Conservation (phyloP, 2,113 vertebrate genomes). For the Poeciliopsis turrubarensis region DNA sequence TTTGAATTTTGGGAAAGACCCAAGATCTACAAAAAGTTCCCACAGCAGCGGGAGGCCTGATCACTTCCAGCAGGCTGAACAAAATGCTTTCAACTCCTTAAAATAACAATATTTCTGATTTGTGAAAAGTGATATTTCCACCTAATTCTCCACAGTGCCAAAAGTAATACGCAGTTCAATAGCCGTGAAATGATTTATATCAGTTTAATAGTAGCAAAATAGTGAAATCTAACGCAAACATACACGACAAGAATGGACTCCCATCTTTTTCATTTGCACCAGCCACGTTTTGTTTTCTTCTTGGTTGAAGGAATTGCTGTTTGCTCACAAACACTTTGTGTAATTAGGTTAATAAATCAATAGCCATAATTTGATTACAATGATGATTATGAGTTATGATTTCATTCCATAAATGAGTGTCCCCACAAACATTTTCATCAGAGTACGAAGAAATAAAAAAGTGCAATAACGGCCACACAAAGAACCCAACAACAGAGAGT, state of each 20-base stretch:
- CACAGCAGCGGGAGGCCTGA: constrained; percentile 67
- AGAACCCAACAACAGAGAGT: not conserved
- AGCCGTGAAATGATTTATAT: not conserved
- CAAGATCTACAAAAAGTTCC: constrained; percentile 75
- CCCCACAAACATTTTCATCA: not conserved
- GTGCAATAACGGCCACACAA: not conserved
- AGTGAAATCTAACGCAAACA: not conserved
- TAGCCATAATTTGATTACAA: not conserved
- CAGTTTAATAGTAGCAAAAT: not conserved
- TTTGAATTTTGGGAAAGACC: constrained; percentile 71
- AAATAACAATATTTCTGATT: constrained; percentile 32
- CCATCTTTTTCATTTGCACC: not conserved
- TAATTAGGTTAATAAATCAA: not conserved
- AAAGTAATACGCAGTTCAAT: not conserved
- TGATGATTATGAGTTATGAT: not conserved
- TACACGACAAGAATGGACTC: not conserved
- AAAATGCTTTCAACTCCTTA: constrained; percentile 26
- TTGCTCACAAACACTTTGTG: too few relatives aligned
- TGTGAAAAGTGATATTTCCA: constrained; percentile 22
- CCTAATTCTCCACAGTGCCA: not conserved
- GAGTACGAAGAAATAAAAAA: not conserved
- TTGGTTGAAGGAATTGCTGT: too few relatives aligned
- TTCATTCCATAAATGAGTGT: not conserved
- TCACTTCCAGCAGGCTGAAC: constrained; percentile 60
- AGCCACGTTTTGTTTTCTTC: too few relatives aligned